Evolutionary conservation across 2,113 vertebrate species (phyloP).

Genomic region (Cygnus atratus): DNA sequence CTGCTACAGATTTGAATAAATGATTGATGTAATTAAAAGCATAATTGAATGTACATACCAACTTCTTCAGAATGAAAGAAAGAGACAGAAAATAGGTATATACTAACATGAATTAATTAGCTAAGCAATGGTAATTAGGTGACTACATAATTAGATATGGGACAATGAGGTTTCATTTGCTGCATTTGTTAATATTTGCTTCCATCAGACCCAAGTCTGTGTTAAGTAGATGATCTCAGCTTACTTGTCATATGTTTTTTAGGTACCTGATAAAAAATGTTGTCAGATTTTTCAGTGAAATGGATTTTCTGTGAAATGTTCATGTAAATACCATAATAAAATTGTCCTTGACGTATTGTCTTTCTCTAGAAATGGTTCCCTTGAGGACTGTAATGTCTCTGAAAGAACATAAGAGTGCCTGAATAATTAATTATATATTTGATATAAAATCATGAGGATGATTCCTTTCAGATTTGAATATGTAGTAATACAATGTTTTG

Average conservation of each 20-base stretch:
- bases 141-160: slow-evolving; percentile 12
- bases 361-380: neutral
- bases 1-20: neutral
- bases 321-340: neutral
- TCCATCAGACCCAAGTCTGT: neutral
- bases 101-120: slow-evolving; percentile 51
- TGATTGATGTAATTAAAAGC: neutral
- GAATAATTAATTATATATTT: slow-evolving; percentile 27
- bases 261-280: neutral
- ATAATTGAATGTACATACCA: neutral
- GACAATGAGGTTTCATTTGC: slow-evolving; percentile 16
- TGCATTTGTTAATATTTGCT: neutral
- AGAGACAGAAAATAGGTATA: neutral
- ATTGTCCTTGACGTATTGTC: neutral
- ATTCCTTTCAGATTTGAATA: neutral
- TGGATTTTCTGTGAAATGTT: neutral
- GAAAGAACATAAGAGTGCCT: neutral
- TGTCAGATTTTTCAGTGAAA: neutral
- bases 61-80: neutral
- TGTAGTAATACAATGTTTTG: neutral
- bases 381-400: neutral
- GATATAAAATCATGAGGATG: neutral
- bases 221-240: neutral
- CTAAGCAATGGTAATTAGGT: slow-evolving; percentile 16
- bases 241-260: neutral